Evolutionary conservation across 1,140 invertebrate species (phyloP).

Genomic region (Sitobion miscanthi): DNA sequence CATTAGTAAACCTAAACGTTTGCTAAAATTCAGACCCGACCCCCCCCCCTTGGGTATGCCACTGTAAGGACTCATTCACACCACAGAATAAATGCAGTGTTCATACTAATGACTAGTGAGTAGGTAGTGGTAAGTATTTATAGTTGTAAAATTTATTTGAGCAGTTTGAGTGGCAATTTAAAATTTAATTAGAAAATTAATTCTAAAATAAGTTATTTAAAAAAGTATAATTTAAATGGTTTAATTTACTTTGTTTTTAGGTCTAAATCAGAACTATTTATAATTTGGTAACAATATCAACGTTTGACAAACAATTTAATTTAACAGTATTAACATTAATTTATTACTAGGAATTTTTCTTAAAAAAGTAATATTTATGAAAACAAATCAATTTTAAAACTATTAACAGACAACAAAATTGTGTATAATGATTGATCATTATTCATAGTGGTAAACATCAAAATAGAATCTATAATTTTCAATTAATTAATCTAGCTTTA

Average conservation of each 20-base stretch:
- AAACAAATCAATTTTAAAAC: neutral
- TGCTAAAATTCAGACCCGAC: neutral
- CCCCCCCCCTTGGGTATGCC: too few relatives aligned
- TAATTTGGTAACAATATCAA: neutral
- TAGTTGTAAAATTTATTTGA: neutral
- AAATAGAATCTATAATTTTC: neutral
- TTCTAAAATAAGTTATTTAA: neutral
- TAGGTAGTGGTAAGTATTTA: too few relatives aligned
- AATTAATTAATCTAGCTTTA: slow-evolving; percentile 31
- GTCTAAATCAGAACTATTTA: neutral
- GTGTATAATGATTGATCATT: neutral
- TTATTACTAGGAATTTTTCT: slow-evolving; percentile 16
- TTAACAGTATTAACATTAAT: neutral
- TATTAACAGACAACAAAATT: neutral
- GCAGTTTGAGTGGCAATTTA: neutral
- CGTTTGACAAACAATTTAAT: neutral
- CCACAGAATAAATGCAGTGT: too few relatives aligned
- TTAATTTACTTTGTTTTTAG: neutral
- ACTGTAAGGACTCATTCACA: neutral
- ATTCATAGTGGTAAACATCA: neutral
- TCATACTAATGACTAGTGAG: neutral
- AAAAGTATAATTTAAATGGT: neutral
- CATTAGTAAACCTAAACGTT: too few relatives aligned
- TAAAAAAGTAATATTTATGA: neutral
- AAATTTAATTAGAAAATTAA: neutral